Evolutionary conservation across 2,113 vertebrate genomes (phyloP).

Genomic region (Toxostoma redivivum): DNA sequence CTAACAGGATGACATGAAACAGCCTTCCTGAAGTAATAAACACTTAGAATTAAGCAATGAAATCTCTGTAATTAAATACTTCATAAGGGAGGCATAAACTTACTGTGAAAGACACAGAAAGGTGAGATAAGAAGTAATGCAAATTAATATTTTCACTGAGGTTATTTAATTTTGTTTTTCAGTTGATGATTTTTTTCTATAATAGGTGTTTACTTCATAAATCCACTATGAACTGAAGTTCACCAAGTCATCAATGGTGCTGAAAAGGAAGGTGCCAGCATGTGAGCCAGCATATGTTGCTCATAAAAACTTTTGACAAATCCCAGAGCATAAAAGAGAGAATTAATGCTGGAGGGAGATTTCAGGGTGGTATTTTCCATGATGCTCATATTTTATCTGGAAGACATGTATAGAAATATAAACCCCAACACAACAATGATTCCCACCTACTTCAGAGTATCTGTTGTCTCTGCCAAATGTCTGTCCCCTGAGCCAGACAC

Average conservation of each 20-base stretch:
- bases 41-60: not conserved
- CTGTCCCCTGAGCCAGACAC: not conserved
- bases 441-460: not conserved
- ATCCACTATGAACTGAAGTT: not conserved
- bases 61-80: not conserved
- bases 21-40: not conserved
- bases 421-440: not conserved
- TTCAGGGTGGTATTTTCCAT: not conserved
- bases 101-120: not conserved
- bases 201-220: not conserved
- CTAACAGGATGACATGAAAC: not conserved
- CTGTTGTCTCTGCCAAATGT: rapidly evolving
- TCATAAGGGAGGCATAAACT: not conserved
- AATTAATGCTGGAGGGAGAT: not conserved
- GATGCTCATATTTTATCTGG: not conserved
- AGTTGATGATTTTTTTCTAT: not conserved
- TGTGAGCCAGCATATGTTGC: not conserved
- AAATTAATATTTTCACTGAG: not conserved
- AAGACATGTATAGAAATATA: not conserved
- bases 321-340: not conserved
- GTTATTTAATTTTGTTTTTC: not conserved
- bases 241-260: not conserved
- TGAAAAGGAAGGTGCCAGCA: not conserved
- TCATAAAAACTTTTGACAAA: not conserved
- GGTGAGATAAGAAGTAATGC: not conserved